phyloP scores from a whole-genome alignment of 2,888 invertebrate species.

The Anodontia alba region DNA sequence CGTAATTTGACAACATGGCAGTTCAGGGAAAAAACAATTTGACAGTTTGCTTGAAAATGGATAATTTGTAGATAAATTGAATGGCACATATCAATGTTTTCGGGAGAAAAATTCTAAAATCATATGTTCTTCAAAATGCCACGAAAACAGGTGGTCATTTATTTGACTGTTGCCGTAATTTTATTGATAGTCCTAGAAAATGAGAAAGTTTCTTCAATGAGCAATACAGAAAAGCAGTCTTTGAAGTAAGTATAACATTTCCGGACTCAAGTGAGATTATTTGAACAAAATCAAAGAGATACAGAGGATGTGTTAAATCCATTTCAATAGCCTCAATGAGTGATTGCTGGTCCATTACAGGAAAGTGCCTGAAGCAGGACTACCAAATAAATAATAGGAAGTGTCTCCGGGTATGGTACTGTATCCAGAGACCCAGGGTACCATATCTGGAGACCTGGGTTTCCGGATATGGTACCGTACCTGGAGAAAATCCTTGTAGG shows the following conservation, averaged over 20 bases:
- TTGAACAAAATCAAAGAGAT: too few relatives aligned
- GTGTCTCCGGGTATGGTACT: too few relatives aligned
- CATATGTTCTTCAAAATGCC: not conserved
- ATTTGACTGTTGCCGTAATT: constrained; percentile 56
- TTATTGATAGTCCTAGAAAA: constrained; percentile 60
- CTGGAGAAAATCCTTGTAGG: too few relatives aligned
- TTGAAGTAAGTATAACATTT: constrained; percentile 64
- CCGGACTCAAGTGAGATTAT: too few relatives aligned
- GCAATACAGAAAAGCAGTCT: constrained; percentile 67
- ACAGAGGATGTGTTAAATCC: too few relatives aligned
- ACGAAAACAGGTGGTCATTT: not conserved
- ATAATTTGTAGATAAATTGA: not conserved
- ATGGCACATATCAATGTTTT: not conserved
- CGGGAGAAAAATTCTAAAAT: not conserved
- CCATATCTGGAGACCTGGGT: too few relatives aligned
- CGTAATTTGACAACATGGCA: constrained; percentile 49
- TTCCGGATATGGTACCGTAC: too few relatives aligned
- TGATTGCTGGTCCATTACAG: too few relatives aligned
- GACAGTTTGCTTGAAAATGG: constrained; percentile 12
- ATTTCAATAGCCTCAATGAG: too few relatives aligned
- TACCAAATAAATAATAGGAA: too few relatives aligned
- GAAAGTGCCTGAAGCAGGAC: too few relatives aligned
- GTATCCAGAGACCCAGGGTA: too few relatives aligned
- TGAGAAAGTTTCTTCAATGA: constrained; percentile 61
- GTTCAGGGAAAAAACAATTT: constrained; percentile 18